These are phyloP conservation scores for Dendropsophus ebraccatus DNA, from an alignment of 2,113 vertebrate genomes.

Conservation along the genomic window DNA sequence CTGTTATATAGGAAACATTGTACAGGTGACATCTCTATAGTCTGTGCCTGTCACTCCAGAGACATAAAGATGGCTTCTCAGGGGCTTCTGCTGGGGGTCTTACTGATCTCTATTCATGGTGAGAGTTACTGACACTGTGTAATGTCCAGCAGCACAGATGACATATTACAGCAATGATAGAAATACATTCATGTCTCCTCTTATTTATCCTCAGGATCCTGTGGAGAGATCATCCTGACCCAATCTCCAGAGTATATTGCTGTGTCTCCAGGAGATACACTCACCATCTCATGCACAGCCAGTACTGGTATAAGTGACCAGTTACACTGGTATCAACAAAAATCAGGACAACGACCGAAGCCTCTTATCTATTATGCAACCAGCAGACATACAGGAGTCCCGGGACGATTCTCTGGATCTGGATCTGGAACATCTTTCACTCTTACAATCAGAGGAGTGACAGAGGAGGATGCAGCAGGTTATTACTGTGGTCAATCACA, in stretches of 20 bases:
- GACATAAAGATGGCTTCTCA: background rate
- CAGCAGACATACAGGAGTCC: background rate
- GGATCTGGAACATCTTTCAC: background rate
- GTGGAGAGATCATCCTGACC: background rate
- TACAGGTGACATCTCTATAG: slow-evolving; percentile 11
- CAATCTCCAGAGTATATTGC: background rate
- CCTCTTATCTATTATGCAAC: background rate
- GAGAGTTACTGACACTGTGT: background rate
- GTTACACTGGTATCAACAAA: slow-evolving; percentile 65
- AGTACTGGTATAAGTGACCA: background rate
- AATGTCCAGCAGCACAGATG: too few species aligned
- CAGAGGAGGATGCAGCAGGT: slow-evolving; percentile 35
- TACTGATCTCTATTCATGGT: background rate
- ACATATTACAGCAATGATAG: too few species aligned
- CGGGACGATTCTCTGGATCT: background rate
- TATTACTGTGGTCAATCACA: too few species aligned
- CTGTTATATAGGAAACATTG: slow-evolving; percentile 7
- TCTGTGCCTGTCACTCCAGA: background rate
- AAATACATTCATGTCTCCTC: background rate
- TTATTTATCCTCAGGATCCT: background rate
- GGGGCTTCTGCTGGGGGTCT: background rate
- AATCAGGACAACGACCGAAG: slow-evolving; percentile 60
- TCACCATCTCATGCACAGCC: slow-evolving; percentile 61
- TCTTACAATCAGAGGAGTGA: slow-evolving; percentile 61
- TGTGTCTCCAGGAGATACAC: slow-evolving; percentile 41